Percentiles rank a stretch among this genome's conserved stretches.
Conservation (phyloP, 2,113 vertebrate species). For the Lophochroa leadbeateri region DNA sequence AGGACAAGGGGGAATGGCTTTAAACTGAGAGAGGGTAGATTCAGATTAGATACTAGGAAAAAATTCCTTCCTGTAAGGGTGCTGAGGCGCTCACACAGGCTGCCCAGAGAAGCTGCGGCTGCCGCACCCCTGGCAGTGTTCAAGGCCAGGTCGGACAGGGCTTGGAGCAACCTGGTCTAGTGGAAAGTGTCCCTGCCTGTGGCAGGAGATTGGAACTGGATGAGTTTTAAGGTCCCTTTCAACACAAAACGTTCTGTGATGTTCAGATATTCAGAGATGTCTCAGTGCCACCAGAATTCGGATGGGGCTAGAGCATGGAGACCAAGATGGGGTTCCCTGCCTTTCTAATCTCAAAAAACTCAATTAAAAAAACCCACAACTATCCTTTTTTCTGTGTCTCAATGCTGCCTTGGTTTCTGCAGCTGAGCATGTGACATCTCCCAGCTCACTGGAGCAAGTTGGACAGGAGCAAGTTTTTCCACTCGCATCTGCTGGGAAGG, state of each 20-base stretch:
- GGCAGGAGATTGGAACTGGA: neutral
- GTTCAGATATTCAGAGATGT: neutral
- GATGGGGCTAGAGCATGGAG: neutral
- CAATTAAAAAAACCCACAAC: neutral
- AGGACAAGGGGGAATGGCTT: neutral
- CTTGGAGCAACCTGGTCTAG: neutral
- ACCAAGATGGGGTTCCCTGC: neutral
- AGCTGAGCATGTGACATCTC: neutral
- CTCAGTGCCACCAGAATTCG: neutral
- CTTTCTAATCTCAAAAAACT: neutral
- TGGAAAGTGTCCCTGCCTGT: neutral
- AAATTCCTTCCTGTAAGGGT: neutral
- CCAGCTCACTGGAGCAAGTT: too few relatives aligned
- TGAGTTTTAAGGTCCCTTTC: neutral
- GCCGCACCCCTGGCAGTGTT: neutral
- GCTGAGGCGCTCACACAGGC: fast-evolving
- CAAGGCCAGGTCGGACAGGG: neutral
- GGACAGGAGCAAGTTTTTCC: neutral
- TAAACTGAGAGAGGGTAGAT: neutral
- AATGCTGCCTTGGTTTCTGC: neutral
- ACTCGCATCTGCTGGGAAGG: fast-evolving
- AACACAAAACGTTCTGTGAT: neutral
- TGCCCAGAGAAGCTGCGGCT: neutral
- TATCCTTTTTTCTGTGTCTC: neutral
- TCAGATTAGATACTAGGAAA: neutral